phyloP scores from a whole-genome alignment of 2,113 vertebrate genomes.

The Cynopterus brachyotis region DNA sequence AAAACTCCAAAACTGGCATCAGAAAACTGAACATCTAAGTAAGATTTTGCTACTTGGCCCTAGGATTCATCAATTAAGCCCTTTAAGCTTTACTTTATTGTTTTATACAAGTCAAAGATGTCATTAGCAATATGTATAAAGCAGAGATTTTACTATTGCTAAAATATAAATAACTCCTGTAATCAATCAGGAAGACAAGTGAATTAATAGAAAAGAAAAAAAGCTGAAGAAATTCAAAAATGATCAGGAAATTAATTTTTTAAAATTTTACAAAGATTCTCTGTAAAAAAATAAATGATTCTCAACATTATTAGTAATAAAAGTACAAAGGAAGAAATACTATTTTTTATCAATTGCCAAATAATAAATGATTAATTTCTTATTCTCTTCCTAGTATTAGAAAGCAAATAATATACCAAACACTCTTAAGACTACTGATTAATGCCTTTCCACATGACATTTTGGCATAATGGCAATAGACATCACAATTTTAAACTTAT shows the following conservation, averaged over 20 bases:
- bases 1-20: background rate
- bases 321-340: background rate
- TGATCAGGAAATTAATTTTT: background rate
- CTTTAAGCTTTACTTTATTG: background rate
- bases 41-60: background rate
- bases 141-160: background rate
- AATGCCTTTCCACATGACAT: background rate
- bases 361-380: background rate
- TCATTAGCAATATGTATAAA: background rate
- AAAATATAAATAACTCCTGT: background rate
- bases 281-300: background rate
- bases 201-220: background rate
- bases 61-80: background rate
- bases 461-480: background rate
- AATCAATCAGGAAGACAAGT: background rate
- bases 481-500: background rate
- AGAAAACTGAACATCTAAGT: background rate
- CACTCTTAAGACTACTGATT: background rate
- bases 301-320: background rate
- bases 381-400: background rate
- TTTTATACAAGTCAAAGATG: background rate
- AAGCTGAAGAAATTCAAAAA: background rate
- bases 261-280: background rate
- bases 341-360: background rate
- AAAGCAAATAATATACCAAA: background rate